Percentiles rank a stretch among this genome's conserved stretches.
Evolutionary conservation across 2,888 invertebrate species (phyloP).

Genomic region (Orthosia gothica): DNA sequence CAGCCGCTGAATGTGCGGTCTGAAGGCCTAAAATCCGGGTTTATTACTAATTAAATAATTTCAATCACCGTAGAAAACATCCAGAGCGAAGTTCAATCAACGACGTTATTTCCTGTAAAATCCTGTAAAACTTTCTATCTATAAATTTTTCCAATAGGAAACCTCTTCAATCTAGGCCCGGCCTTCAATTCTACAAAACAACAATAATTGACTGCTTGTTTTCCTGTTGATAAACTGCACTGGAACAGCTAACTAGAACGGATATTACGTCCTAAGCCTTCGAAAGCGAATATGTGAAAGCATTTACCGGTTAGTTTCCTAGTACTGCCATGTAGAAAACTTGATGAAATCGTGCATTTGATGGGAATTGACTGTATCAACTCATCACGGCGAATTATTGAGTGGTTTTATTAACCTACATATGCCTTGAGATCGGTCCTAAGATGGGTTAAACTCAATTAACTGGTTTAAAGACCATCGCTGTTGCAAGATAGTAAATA

Average conservation of each 20-base stretch:
- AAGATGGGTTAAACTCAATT: too few species aligned
- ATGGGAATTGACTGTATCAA: neutral
- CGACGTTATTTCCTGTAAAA: constrained; percentile 6
- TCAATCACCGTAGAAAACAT: neutral
- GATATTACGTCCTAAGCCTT: neutral
- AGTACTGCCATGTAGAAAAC: neutral
- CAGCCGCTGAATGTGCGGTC: neutral
- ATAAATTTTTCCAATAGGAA: constrained; percentile 5
- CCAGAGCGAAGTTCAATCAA: neutral
- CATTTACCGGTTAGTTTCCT: neutral
- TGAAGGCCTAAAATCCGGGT: neutral
- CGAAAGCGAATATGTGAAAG: neutral
- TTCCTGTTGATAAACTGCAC: neutral
- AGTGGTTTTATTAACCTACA: neutral
- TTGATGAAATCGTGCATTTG: neutral
- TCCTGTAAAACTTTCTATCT: neutral
- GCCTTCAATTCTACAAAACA: constrained; percentile 13
- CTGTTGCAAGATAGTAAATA: too few species aligned
- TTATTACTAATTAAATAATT: constrained; percentile 16
- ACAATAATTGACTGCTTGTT: neutral
- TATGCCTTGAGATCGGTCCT: too few species aligned
- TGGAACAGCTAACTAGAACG: neutral
- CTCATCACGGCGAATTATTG: neutral
- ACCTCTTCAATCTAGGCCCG: neutral
- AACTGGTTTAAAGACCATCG: too few species aligned